Conservation (phyloP, 2,888 invertebrate species). For the Caenorhabditis zanzibari region DNA sequence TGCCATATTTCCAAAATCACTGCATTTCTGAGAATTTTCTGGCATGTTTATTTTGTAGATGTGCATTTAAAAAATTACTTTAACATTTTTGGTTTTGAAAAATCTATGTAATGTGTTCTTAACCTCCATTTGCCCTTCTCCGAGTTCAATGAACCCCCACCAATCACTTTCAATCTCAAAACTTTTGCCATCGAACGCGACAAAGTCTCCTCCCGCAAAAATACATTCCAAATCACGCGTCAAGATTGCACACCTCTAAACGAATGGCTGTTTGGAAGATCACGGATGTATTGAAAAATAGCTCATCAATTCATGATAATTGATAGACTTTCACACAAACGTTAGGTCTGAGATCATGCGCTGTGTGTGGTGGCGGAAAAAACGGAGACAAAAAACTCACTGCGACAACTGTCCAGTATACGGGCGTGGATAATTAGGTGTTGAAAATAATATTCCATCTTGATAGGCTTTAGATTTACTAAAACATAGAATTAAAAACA, state of each 20-base stretch:
- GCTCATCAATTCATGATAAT: slow-evolving; percentile 49
- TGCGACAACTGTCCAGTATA: slow-evolving; percentile 53
- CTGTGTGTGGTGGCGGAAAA: neutral
- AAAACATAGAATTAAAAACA: neutral
- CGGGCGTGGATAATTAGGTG: slow-evolving; percentile 48
- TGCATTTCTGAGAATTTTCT: no score
- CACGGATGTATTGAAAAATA: slow-evolving; percentile 41
- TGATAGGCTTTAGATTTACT: slow-evolving; percentile 26
- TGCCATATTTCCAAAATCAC: no score
- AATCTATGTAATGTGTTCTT: no score
- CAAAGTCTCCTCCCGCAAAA: slow-evolving; percentile 16
- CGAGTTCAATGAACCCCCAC: slow-evolving; percentile 1
- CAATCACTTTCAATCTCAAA: slow-evolving; percentile 7
- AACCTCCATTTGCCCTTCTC: neutral
- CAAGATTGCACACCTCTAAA: slow-evolving; percentile 25
- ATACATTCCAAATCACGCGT: slow-evolving; percentile 32
- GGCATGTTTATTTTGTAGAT: no score
- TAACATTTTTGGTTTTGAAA: no score
- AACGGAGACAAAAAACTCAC: slow-evolving; percentile 33
- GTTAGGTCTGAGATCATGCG: slow-evolving; percentile 28
- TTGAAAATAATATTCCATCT: slow-evolving; percentile 35
- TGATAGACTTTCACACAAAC: slow-evolving; percentile 35
- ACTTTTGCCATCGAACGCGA: slow-evolving; percentile 13
- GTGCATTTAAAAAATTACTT: no score
- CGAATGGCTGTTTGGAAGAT: slow-evolving; percentile 19